Base-by-base conservation (phyloP, 2,888 invertebrate genomes). In the Tyria jacobaeae region DNA sequence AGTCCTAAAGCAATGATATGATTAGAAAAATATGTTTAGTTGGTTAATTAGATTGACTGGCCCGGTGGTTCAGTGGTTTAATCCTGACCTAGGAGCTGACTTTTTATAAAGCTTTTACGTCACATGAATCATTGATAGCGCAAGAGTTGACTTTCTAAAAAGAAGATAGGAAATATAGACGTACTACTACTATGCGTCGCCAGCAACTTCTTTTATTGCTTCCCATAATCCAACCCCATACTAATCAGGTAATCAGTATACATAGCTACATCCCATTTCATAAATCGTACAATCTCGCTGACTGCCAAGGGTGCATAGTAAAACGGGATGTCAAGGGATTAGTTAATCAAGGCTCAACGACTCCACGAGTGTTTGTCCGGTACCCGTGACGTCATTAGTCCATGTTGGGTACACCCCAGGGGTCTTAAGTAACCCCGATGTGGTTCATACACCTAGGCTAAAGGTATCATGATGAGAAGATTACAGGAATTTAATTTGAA, bases 251-350 rank as follows among this genome's bases (percentile, higher is more conserved):
- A 48, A 49, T 59, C 55, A 25, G 41, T 48, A 60, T 9, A 39
- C 37, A 25, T 10, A 39, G 15, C 37, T 25, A 53, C n/a, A 10
- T 5, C 17, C 10, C 21, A 25, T 51, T 37, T 27, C 35, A 50
- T 67, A 75, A 70, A 66, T 68, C 52, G 54, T 66, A 62, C 70
- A 75, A 71, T 75, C 62, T 65, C 63, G 64, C 24, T 59, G 67
- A 68, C 51, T 65, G 62, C 64, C 64, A 73, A 66, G 77, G 77
- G 79, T 77, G 77, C 79, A 77, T 77, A 78, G 62, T 60, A 67
- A 66, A 78, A 57, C 51, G 68, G 73, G 66, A 62, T 59, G 68
- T 52, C 66, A 66, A 21, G 64, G 62, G 73, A 71, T 65, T 64
- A 55, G 60, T 70, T 76, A 71, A 78, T 78, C 71, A 76, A 65